Base-by-base conservation (phyloP, 2,113 vertebrate species). In the Ctenomys sociabilis region DNA sequence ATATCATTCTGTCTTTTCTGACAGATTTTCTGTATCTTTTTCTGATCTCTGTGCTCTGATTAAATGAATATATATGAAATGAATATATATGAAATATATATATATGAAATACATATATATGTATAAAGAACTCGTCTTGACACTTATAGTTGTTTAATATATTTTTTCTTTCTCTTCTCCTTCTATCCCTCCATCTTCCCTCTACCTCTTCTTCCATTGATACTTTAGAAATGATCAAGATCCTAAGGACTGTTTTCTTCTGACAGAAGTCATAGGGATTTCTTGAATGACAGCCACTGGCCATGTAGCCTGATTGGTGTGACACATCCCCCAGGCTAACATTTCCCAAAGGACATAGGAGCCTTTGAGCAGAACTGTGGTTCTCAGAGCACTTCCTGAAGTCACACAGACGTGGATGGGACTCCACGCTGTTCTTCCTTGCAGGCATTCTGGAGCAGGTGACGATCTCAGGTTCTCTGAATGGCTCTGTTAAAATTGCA, bases 1-100 rank as follows among this genome's bases (percentile, higher is more conserved):
- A 66, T 72, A 40, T 81, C 19, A 68, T n/a, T 94, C 28, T 87
- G 35, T 63, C 49, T 88, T 94, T 85, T 94, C 84, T 30, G n/a
- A 54, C 66, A 3, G 52, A 49, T 35, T 85, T 59, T 80, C 14
- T 90, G 85, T 1, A 32, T 87, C 52, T 72, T 59, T 85, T 91
- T 84, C 40, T 92, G 68, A 87, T 52, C 61, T 80, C 66, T 93
- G 32, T 63, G 14, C 28, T 94, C 75, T 1, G 1, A 30, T 88
- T 63, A 88, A 75, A 66, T 52, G 28, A 68, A 17, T 91, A 72
- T n/a, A 61, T 85, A 66, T 54, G 93, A 75, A 75, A 43, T 90
- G 52, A 32, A 85, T 57, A 66, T 28, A 64, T 75, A 85, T 45
- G 22, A 43, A 22, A 26, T 28, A 5, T 7, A 84, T 30, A 22